Percentiles rank a stretch among this genome's conserved stretches.
Conservation (phyloP, 2,113 vertebrate species). For the Perca flavescens region DNA sequence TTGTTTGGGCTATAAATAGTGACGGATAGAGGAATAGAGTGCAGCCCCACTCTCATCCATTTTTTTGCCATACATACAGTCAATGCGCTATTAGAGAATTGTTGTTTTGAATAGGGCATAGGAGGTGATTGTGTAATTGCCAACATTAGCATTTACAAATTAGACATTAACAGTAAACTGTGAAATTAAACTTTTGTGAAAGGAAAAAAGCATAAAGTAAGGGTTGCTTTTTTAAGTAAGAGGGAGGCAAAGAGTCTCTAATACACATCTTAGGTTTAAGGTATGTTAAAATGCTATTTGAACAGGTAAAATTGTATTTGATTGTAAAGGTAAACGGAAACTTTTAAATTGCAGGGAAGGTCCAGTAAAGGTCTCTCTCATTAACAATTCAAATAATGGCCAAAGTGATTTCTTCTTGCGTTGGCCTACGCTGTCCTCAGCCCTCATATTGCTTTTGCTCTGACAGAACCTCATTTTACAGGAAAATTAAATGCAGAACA, state of each 20-base stretch:
- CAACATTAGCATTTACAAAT: conserved; percentile 66
- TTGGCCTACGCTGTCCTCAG: conserved; percentile 24
- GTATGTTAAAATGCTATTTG: conserved; percentile 16
- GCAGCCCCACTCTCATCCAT: conserved; percentile 42
- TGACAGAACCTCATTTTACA: conserved; percentile 60
- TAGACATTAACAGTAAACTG: conserved; percentile 56
- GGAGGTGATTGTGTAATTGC: conserved; percentile 58
- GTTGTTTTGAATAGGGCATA: conserved; percentile 67
- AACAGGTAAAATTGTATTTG: conserved; percentile 16
- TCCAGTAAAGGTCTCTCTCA: conserved; percentile 52
- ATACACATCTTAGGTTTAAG: conserved; percentile 26
- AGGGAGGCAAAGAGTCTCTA: not conserved
- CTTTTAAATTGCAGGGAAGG: conserved; percentile 42
- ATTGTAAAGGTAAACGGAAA: conserved; percentile 48
- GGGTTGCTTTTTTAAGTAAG: conserved; percentile 13
- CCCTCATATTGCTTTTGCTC: conserved; percentile 45
- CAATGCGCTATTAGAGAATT: conserved; percentile 58
- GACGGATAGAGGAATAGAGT: conserved; percentile 65
- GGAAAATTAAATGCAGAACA: conserved; percentile 63
- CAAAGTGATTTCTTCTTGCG: conserved; percentile 49
- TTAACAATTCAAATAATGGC: conserved; percentile 70
- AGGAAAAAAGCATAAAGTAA: conserved; percentile 12
- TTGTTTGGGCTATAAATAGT: conserved; percentile 87
- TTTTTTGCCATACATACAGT: conserved; percentile 55
- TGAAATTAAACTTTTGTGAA: conserved; percentile 46